Percentiles rank a stretch among this genome's conserved stretches.
phyloP scores from a whole-genome alignment of 2,113 vertebrate species.

The Redunca redunca region DNA sequence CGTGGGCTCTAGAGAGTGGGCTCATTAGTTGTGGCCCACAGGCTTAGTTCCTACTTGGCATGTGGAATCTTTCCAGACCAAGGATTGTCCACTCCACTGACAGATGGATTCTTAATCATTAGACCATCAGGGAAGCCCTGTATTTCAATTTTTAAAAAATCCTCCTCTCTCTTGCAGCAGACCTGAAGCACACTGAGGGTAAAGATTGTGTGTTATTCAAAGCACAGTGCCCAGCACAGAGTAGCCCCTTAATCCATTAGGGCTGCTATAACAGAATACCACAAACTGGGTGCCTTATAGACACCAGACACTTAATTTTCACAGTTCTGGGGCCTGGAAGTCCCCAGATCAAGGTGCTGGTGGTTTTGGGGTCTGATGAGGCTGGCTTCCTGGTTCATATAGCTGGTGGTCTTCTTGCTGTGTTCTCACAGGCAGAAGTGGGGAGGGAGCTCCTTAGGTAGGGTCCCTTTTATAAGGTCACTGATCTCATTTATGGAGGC shows the following conservation, averaged over 20 bases:
- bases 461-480: background rate
- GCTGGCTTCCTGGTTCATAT: background rate
- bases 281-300: background rate
- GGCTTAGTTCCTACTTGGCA: background rate
- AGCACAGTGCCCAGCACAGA: background rate
- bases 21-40: background rate
- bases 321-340: background rate
- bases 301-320: background rate
- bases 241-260: background rate
- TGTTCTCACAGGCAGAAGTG: no score
- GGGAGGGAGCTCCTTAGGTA: background rate
- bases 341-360: background rate
- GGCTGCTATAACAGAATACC: background rate
- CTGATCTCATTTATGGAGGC: background rate
- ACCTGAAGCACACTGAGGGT: accelerated
- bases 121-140: background rate
- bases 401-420: background rate
- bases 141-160: background rate
- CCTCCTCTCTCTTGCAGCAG: background rate
- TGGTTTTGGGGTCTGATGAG: background rate
- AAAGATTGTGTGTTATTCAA: background rate
- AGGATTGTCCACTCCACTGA: background rate
- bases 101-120: background rate
- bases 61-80: background rate
- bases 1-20: background rate